phyloP scores from a whole-genome alignment of 2,888 invertebrate species.

The Mesochorus sp. region DNA sequence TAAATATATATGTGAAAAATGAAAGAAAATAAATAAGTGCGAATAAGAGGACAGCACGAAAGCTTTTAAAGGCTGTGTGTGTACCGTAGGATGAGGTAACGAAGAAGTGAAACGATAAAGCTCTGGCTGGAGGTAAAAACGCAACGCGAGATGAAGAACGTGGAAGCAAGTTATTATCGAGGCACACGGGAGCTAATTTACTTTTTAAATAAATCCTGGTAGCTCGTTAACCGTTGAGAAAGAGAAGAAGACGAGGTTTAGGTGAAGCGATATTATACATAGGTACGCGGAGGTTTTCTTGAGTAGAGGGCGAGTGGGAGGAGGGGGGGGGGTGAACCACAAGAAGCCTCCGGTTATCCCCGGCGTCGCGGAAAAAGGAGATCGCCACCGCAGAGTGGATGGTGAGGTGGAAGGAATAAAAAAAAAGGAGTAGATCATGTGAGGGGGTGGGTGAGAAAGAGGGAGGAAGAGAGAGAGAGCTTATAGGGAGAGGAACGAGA shows the following conservation, averaged over 20 bases:
- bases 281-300: constrained; percentile 25
- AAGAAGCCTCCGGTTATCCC: constrained; percentile 52
- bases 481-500: constrained; percentile 23
- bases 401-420: constrained; percentile 36
- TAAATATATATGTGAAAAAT: constrained; percentile 46
- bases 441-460: constrained; percentile 25
- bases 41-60: constrained; percentile 23
- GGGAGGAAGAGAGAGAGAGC: constrained; percentile 27
- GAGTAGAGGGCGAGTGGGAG: constrained; percentile 4
- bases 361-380: constrained; percentile 56
- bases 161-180: constrained; percentile 69
- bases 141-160: constrained; percentile 31
- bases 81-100: neutral
- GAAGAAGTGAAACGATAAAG: constrained; percentile 17
- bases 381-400: constrained; percentile 48
- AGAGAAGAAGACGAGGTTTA: constrained; percentile 47
- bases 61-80: neutral
- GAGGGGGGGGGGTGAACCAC: constrained; percentile 31
- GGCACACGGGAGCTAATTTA: constrained; percentile 71
- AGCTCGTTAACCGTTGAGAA: constrained; percentile 69
- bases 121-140: constrained; percentile 4
- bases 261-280: constrained; percentile 49
- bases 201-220: constrained; percentile 73
- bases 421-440: constrained; percentile 17
- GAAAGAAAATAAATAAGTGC: constrained; percentile 10